Base-by-base conservation (phyloP, 2,113 vertebrate species). In the Chauna torquata region DNA sequence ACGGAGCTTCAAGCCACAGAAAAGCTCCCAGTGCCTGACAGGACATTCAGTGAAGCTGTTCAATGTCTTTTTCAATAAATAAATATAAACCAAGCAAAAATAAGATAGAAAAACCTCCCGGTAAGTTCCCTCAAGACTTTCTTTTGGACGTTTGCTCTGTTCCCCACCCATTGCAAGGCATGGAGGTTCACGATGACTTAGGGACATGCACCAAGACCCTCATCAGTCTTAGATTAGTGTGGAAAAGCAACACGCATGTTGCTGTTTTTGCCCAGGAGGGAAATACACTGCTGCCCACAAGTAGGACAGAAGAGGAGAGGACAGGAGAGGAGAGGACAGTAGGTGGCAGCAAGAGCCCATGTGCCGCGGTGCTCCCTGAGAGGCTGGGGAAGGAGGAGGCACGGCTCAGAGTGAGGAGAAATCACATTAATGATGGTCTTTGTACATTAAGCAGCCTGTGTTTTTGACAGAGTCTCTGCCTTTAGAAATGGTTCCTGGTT, bases 271-370 rank as follows among this genome's bases (percentile, higher is more conserved):
- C 65, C 69, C 11, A 59, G 16, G 55, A 2, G n/a, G 90, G 34
- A 70, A 88, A 38, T 24, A 36, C 12, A 14, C 1, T 72, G 92
- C 61, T 64, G 38, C 61, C 61, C 10, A 14, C 25, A 16, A 62
- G 34, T 8, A 61, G 34, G 52, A 54, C 52, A 28, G 52, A 12
- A 58, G 57, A 58, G 59, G 36, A 38, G 62, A 30, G 27, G 62
- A 65, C 27, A 28, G 28, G 42, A 64, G 25, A 38, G 20, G 34
- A 61, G 24, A 42, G 23, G 90, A 92, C 97, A 92, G 91, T 94
- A 98, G 98, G 84, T 97, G 98, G 97, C 98, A 98, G 98, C 95
- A 97, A 71, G 61, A 90, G 86, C 88, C 85, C 90, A 64, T 74
- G 11, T 38, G 65, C 81, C 44, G 80, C n/a, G 9, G 32, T 28